Base-by-base conservation (phyloP, 1,140 invertebrate species). In the Caenorhabditis briggsae region DNA sequence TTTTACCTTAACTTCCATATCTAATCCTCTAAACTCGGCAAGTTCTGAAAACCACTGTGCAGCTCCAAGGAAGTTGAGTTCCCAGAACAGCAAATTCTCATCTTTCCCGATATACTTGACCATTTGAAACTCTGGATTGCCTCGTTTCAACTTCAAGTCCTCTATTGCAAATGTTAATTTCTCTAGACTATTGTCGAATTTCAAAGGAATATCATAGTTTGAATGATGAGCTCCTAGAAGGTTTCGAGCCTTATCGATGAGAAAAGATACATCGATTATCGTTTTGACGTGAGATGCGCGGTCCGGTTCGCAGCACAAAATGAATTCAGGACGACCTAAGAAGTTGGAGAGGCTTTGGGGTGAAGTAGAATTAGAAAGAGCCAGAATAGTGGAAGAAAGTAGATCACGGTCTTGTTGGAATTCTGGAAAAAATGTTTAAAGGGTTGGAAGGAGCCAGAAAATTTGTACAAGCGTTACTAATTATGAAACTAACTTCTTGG, bases 231-330 rank as follows among this genome's bases (percentile, higher is more conserved):
- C 20, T 20, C 25, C 18, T 9, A 61, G 25, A 25, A 61, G 2
- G 9, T 33, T 11, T 61, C n/a, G 23, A 11, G 59, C 59, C 14
- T 61, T 61, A 20, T 61, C 59, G 3, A 61, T 61, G 3, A 61
- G 23, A 14, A 20, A 61, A 33, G 59, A 61, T 0, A 61, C 59
- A 61, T 61, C 59, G 25, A 61, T 61, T 23, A 61, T 3, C 25
- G 59, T 25, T 23, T 61, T 61, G 18, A 33, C 11, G 11, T 12
- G 11, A 12, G 59, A 20, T 61, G 59, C 59, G 12, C 25, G 23
- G 12, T 61, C 59, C 23, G 59, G 59, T 25, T 61, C 59, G 25
- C 59, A 61, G 12, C 59, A 25, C 59, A 61, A 61, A 61, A 61
- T 61, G 23, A 61, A 61, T 33, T 61, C 59, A 25, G 59, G 59